Evolutionary conservation across 2,113 vertebrate genomes (phyloP), one percentile per base, ranked within the genome.

Genomic region (Falco punctatus): DNA sequence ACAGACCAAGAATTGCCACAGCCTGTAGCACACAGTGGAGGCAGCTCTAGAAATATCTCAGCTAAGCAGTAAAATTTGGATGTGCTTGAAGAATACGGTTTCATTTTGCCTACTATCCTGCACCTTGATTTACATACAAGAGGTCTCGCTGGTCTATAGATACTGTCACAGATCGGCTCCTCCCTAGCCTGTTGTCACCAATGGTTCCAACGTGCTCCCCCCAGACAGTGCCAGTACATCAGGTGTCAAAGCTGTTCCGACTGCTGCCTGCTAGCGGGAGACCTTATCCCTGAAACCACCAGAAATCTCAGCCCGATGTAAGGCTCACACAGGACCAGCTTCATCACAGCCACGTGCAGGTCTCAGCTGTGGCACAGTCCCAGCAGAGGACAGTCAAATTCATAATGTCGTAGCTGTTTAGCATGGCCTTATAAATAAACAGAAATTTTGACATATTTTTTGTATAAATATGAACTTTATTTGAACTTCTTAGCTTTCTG

Each of bases 121-220:
- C 70, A 44, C 30, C 55, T 12, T 10, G 16, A 44, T 17, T 44
- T 35, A 54, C 26, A 86, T 19, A 35, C 30, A 28, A 44, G 17
- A 48, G n/a, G 16, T 15, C 30, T 27, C 23, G 20, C 58, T 40
- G 10, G 35, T 13, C 46, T 42, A 6, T 0, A 40, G 26, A 0
- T 21, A 9, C 14, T 32, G 26, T 24, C 35, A 33, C 1, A 13
- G 11, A 11, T 5, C 35, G n/a, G 19, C 89, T 78, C 66, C 65
- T 19, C 5, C 33, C 14, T 4, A 24, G 38, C 35, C 44, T 5
- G 10, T 13, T n/a, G 6, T 3, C 21, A 2, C 0, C 1, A 59
- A 19, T 6, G 33, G 32, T 51, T 19, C 38, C 33, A 7, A 17
- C 1, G 3, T 21, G 8, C 58, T 21, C 44, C 71, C 42, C 33